Percentiles rank a stretch among this genome's conserved stretches.
Evolutionary conservation across 2,797 vertebrate genomes (phyloP).

Genomic region (Agapornis canus): DNA sequence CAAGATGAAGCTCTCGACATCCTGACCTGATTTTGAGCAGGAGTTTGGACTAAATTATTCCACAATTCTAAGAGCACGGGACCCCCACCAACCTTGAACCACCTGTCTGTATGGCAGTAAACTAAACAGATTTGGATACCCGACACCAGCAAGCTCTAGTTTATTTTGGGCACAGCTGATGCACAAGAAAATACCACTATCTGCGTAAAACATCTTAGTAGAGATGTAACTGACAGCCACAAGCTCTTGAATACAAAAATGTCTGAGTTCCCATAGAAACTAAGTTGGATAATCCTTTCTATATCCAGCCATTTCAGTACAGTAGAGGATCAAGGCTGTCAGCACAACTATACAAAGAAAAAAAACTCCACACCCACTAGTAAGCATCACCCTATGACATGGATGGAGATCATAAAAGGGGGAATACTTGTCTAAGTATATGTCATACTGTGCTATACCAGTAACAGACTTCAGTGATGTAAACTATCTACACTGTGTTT

Average conservation of each 20-base stretch:
- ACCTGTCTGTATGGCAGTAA: conserved; percentile 39
- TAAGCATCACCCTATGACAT: neutral
- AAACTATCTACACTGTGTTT: neutral
- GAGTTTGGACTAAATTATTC: neutral
- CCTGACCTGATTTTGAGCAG: neutral
- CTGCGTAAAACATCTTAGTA: conserved; percentile 28
- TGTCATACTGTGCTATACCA: neutral
- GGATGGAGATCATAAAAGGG: neutral
- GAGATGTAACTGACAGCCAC: conserved; percentile 20
- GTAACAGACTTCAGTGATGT: neutral
- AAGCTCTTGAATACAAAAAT: neutral
- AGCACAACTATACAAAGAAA: neutral
- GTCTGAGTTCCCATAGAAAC: conserved; percentile 62
- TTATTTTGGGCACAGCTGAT: conserved; percentile 55
- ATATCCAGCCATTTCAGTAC: neutral
- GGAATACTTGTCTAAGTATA: neutral
- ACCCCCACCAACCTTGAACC: neutral
- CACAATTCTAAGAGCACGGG: neutral
- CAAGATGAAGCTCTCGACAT: neutral
- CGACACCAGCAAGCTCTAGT: conserved; percentile 3
- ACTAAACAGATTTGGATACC: conserved; percentile 28
- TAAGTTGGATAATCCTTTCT: conserved; percentile 16
- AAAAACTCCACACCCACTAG: neutral
- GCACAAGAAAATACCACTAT: conserved; percentile 28
- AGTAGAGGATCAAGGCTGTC: neutral